Percentiles rank a stretch among this genome's conserved stretches.
Conservation (phyloP, 2,113 vertebrate genomes). For the Prinia subflava region DNA sequence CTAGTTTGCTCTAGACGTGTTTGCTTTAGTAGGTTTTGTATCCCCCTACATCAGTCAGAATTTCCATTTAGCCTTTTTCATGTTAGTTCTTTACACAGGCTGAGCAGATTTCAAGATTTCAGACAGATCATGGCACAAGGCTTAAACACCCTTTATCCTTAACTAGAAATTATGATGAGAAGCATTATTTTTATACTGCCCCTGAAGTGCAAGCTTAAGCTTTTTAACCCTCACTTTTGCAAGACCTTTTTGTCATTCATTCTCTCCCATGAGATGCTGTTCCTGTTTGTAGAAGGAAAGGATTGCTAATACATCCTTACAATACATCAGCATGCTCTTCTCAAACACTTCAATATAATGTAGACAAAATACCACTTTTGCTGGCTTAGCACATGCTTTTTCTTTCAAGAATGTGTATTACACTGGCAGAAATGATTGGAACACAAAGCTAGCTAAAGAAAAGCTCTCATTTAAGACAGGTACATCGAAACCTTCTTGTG, state of each 20-base stretch:
- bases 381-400: neutral
- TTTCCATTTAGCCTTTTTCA: neutral
- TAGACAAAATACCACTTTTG: neutral
- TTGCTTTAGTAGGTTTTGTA: neutral
- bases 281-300: neutral
- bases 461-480: neutral
- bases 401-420: neutral
- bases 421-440: neutral
- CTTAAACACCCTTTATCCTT: neutral
- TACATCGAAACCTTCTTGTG: neutral
- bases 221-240: conserved; percentile 23
- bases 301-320: neutral
- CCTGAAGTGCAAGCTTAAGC: neutral
- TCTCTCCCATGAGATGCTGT: neutral
- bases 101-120: neutral
- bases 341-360: neutral
- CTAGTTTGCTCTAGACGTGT: neutral
- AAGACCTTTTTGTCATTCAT: neutral
- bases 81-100: neutral
- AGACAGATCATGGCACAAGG: rapidly evolving
- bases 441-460: neutral
- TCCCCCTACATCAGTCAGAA: neutral
- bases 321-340: neutral
- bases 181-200: neutral
- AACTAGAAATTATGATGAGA: neutral